Base-by-base conservation (phyloP, 1,140 invertebrate species). In the Matsumurasca onukii region DNA sequence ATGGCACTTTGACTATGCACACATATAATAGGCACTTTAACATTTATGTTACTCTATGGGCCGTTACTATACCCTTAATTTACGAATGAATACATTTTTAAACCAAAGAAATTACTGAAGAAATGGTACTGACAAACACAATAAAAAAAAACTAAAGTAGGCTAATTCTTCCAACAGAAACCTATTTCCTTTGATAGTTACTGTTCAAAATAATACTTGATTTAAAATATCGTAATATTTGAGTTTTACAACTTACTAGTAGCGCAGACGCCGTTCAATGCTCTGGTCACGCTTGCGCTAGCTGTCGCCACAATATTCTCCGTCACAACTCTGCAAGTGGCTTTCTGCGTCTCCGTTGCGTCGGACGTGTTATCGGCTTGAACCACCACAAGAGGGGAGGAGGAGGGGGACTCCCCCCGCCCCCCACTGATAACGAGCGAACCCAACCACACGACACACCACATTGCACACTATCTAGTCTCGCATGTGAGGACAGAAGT, bases 261-360 rank as follows among this genome's bases (percentile, higher is more conserved):
- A 70, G 78, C 78, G 65, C 79, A 80, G 3, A 79, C 73, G 61
- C 78, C 78, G 63, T 79, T 78, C 0, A 80, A 73, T 15, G 78
- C 77, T 52, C 76, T 67, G 22, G 73, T 76, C 3, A 78, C 77
- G 5, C 78, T 80, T 1, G 78, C 76, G 68, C 78, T 73, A 22
- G 78, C 79, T 2, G 78, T 78, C 22, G 77, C 74, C 2, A 78
- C 73, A 9, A 80, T 69, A 49, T 79, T 74, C 31, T 76, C 68
- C 12, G 75, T 77, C 15, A 74, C 76, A 22, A 80, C 77, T 59
- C 74, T 73, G 63, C 79, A 80, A 12, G 73, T 76, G 1, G 77
- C 74, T 51, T 76, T 73, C 51, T 77, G 76, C 25, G 74, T 74
- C 31, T 77, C 76, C 39, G 70, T 67, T 0, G 74, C 71, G 9